phyloP scores from a whole-genome alignment of 2,113 vertebrate genomes.

The Macrotis lagotis region DNA sequence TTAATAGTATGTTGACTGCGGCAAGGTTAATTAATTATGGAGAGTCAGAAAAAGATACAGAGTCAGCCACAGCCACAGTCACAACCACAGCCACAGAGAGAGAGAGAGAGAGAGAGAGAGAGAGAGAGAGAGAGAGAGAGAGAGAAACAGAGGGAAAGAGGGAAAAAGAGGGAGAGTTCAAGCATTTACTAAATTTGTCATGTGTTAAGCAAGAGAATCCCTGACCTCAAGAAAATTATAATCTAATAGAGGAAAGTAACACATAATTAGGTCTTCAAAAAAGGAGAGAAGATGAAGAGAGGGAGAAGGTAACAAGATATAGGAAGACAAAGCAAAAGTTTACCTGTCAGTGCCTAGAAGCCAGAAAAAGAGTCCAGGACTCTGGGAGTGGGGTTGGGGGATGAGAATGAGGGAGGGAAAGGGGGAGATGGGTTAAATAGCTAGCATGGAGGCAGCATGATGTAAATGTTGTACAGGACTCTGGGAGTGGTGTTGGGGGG shows the following conservation, averaged over 20 bases:
- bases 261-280: not conserved
- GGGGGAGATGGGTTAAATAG: not conserved
- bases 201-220: not conserved
- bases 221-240: not conserved
- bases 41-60: too few relatives aligned
- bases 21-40: not conserved
- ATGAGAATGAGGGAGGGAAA: too few relatives aligned
- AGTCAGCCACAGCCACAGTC: too few relatives aligned
- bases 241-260: not conserved
- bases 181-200: too few relatives aligned
- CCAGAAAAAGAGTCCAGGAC: not conserved
- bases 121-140: too few relatives aligned
- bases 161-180: too few relatives aligned
- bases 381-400: not conserved
- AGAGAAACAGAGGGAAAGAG: too few relatives aligned
- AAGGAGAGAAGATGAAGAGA: not conserved
- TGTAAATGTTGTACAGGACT: not conserved
- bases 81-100: too few relatives aligned
- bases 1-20: not conserved
- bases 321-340: not conserved
- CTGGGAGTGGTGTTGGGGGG: too few relatives aligned
- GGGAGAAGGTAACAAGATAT: not conserved
- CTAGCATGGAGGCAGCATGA: not conserved
- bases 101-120: too few relatives aligned
- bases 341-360: not conserved